A percentile compares a stretch with the other conserved stretches of the same genome.
phyloP scores from a whole-genome alignment of 1,140 invertebrate genomes.

The Eulimnadia texana region DNA sequence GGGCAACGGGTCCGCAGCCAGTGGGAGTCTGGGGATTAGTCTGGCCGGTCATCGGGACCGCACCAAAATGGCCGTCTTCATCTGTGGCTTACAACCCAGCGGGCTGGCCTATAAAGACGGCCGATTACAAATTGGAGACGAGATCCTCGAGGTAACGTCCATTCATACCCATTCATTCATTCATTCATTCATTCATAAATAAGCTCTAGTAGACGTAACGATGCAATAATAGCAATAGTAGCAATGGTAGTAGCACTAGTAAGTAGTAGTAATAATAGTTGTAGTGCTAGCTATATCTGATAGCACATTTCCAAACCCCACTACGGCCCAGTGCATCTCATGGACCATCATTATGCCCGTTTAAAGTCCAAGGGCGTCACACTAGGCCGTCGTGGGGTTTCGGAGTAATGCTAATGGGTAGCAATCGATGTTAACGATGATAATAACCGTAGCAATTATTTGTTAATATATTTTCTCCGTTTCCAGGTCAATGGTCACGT shows the following conservation, averaged over 20 bases:
- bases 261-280: no score
- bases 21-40: constrained; percentile 59
- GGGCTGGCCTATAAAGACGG: constrained; percentile 60
- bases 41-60: constrained; percentile 87
- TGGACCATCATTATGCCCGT: no score
- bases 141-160: constrained; percentile 70
- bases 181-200: background rate
- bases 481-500: constrained; percentile 83
- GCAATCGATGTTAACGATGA: no score
- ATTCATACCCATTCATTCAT: background rate
- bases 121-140: constrained; percentile 76
- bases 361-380: no score
- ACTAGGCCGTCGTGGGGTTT: no score
- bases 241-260: no score
- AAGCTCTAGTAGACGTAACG: no score
- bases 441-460: constrained; percentile 13
- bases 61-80: constrained; percentile 88
- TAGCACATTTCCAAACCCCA: no score
- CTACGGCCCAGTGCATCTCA: no score
- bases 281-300: no score
- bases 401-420: no score
- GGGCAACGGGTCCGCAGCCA: constrained; percentile 27
- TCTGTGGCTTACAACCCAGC: constrained; percentile 83
- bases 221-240: background rate
- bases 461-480: no score